Base-by-base conservation (phyloP, 2,888 invertebrate species). In the Drymonia ruficornis region DNA sequence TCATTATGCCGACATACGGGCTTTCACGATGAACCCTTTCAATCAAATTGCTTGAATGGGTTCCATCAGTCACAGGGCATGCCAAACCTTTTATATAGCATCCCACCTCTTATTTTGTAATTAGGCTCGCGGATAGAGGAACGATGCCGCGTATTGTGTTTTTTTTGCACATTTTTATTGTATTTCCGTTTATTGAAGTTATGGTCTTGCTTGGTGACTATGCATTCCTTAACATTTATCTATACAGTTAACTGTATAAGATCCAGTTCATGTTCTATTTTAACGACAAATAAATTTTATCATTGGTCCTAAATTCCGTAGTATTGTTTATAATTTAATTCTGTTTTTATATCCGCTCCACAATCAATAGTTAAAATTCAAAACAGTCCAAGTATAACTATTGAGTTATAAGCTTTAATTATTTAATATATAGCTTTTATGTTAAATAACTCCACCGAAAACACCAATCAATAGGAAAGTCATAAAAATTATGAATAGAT, bases 31-130 rank as follows among this genome's bases (percentile, higher is more conserved):
- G 72, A 79, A 84, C 85, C 87, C 87, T 87, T 88, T 88, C 86
- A 88, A 87, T 87, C 81, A 83, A 73, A 63, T 74, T 68, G 74
- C 65, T 71, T 89, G 84, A 89, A 91, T 87, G 82, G 86, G 71
- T 83, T 83, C 81, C 85, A 86, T 87, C 87, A 85, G 81, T 81
- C 79, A 74, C 81, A 79, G 78, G 74, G 70, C 68, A 70, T 70
- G 76, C 71, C 74, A 74, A 74, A 64, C 77, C 84, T 77, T 88
- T 86, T 84, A 80, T 85, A 72, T 74, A 71, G 69, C 70, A 70
- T 78, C 72, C 77, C 72, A 75, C 68, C 67, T 67, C 70, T 69
- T 65, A 78, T 80, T 81, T 73, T 79, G 83, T 88, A 90, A 89
- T 90, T 90, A 89, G 88, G 81, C 77, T 74, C 76, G 72, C 72